These are phyloP conservation scores for Portevinia maculata DNA, from an alignment of 2,888 invertebrate genomes.

Conservation along the genomic window DNA sequence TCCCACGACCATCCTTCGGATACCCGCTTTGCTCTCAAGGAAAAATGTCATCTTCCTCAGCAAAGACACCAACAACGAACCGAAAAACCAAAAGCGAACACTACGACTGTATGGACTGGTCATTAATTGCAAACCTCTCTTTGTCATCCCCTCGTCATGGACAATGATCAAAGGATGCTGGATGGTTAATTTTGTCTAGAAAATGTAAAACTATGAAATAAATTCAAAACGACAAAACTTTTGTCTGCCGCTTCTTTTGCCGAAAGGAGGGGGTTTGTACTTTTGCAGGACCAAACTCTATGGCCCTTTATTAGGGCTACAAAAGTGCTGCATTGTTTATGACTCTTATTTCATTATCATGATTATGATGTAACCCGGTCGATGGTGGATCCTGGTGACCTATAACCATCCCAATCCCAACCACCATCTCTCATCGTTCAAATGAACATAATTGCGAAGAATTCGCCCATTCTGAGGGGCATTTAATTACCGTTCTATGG, in stretches of 20 bases:
- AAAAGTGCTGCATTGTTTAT: slow-evolving; percentile 45
- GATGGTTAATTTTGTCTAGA: slow-evolving; percentile 38
- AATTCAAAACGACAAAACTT: slow-evolving; percentile 52
- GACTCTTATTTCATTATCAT: slow-evolving; percentile 56
- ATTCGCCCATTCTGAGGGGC: slow-evolving; percentile 53
- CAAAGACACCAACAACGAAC: not conserved
- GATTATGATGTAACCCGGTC: slow-evolving; percentile 51
- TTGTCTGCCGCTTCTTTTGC: slow-evolving; percentile 8
- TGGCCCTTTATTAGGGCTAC: slow-evolving; percentile 25
- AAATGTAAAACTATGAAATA: slow-evolving; percentile 56
- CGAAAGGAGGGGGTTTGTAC: slow-evolving; percentile 18
- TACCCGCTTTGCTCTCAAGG: slow-evolving; percentile 27
- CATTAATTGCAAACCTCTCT: slow-evolving; percentile 60
- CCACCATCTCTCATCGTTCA: not conserved
- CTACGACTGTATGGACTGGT: slow-evolving; percentile 61
- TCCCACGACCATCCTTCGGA: not conserved
- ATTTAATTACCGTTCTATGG: slow-evolving; percentile 71
- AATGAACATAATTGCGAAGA: slow-evolving; percentile 57
- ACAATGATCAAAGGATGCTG: slow-evolving; percentile 46
- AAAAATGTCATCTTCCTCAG: slow-evolving; percentile 45
- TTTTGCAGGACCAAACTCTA: not conserved
- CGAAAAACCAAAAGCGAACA: slow-evolving; percentile 31
- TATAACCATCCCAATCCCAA: slow-evolving; percentile 1
- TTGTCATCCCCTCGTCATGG: slow-evolving; percentile 14
- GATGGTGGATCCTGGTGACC: slow-evolving; percentile 23